Conservation (phyloP, 2,113 vertebrate genomes). For the Hippocampus mohnikei region DNA sequence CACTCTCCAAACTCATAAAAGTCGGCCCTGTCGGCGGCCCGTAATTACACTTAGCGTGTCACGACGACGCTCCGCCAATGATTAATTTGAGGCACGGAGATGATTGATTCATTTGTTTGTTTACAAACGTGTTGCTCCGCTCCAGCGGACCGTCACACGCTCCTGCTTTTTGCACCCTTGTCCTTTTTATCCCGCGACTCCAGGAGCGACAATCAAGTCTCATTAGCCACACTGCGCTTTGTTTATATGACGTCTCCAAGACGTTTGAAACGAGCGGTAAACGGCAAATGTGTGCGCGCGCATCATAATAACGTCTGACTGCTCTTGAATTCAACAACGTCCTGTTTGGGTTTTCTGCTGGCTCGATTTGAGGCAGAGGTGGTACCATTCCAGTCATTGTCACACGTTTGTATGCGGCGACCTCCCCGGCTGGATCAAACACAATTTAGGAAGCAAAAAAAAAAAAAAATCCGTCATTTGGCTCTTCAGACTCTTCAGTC, state of each 20-base stretch:
- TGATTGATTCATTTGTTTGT: conserved; percentile 65
- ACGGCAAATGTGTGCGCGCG: conserved; percentile 42
- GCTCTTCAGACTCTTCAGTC: no score
- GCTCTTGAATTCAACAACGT: conserved; percentile 54
- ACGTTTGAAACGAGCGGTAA: conserved; percentile 44
- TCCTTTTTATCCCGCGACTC: conserved; percentile 33
- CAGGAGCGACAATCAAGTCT: conserved; percentile 51
- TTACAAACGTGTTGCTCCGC: conserved; percentile 39
- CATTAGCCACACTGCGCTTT: conserved; percentile 49
- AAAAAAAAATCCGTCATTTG: no score
- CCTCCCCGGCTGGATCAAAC: no score
- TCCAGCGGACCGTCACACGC: conserved; percentile 48
- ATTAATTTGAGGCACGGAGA: conserved; percentile 62
- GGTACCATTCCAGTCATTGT: not conserved
- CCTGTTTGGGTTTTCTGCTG: conserved; percentile 10
- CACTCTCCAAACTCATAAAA: conserved; percentile 64
- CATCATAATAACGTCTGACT: conserved; percentile 46
- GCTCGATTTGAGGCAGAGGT: not conserved
- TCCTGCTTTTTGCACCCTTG: conserved; percentile 41
- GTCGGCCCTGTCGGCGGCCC: conserved; percentile 52
- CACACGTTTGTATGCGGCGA: not conserved
- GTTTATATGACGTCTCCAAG: conserved; percentile 19
- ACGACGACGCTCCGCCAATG: conserved; percentile 54
- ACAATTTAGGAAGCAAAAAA: no score
- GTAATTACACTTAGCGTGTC: conserved; percentile 67